Evolutionary conservation across 2,797 vertebrate species (phyloP).

Genomic region (Enteromius viviparus): DNA sequence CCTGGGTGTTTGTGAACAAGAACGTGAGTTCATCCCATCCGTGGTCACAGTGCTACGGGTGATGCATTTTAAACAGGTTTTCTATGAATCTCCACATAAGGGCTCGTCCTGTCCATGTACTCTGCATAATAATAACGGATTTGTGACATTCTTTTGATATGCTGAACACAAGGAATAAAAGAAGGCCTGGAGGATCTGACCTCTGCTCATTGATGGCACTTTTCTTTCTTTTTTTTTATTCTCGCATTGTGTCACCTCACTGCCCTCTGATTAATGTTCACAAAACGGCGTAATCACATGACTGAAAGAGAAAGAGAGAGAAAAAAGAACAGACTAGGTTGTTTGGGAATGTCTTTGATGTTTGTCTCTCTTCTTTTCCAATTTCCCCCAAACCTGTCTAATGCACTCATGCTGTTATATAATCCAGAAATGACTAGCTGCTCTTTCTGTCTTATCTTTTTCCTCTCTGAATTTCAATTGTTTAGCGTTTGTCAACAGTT

Average conservation of each 20-base stretch:
- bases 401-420: background rate
- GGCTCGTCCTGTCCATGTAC: constrained; percentile 17
- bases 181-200: constrained; percentile 50
- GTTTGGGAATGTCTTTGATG: constrained; percentile 42
- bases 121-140: constrained; percentile 48
- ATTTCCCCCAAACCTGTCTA: constrained; percentile 13
- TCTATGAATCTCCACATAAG: constrained; percentile 17
- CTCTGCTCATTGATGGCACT: constrained; percentile 11
- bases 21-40: constrained; percentile 3
- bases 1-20: constrained; percentile 36
- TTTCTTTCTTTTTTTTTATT: constrained; percentile 13
- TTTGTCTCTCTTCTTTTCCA: constrained; percentile 6
- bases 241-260: background rate
- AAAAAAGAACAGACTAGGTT: constrained; percentile 11
- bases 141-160: constrained; percentile 51
- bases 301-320: constrained; percentile 1
- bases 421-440: constrained; percentile 7
- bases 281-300: background rate
- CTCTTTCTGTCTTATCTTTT: constrained; percentile 33
- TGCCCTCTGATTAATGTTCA: constrained; percentile 26
- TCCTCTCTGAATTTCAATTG: constrained; percentile 22
- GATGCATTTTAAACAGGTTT: constrained; percentile 38
- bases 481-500: constrained; percentile 24
- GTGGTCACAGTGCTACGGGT: background rate
- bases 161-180: constrained; percentile 50